A percentile compares a stretch with the other conserved stretches of the same genome.
These are phyloP conservation scores for Dendrolimus houi DNA, from an alignment of 2,888 invertebrate genomes.

Conservation along the genomic window DNA sequence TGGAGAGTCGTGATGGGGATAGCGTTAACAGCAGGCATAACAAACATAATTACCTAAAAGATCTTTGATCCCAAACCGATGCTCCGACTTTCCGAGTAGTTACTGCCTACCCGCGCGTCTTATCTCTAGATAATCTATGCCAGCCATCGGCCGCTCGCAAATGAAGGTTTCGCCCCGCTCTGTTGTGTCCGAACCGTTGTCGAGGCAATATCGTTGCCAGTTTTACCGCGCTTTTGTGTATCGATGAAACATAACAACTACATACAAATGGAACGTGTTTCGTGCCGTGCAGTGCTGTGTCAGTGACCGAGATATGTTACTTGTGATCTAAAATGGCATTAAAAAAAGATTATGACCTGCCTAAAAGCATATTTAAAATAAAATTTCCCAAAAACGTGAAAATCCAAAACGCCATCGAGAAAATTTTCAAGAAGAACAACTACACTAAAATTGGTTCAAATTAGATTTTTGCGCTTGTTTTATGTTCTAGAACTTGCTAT, in stretches of 20 bases:
- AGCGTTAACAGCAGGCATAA: no score
- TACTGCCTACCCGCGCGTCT: conserved; percentile 21
- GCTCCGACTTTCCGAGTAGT: not conserved
- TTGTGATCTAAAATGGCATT: conserved; percentile 62
- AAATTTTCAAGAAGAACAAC: conserved; percentile 63
- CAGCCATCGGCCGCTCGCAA: conserved; percentile 36
- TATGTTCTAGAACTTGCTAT: conserved; percentile 13
- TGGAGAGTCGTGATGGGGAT: no score
- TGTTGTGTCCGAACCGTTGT: conserved; percentile 66
- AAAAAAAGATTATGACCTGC: conserved; percentile 65
- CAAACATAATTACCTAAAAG: no score
- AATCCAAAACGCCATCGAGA: conserved; percentile 59
- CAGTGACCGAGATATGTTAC: conserved; percentile 55
- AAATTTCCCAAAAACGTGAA: conserved; percentile 49
- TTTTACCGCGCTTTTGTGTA: conserved; percentile 27
- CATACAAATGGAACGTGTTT: conserved; percentile 11
- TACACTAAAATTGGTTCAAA: conserved; percentile 70
- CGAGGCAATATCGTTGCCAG: conserved; percentile 47
- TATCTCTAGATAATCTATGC: conserved; percentile 36
- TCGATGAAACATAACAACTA: conserved; percentile 27
- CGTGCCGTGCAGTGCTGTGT: conserved; percentile 45
- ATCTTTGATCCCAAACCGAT: not conserved
- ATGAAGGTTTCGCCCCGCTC: conserved; percentile 40
- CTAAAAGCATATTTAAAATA: conserved; percentile 58
- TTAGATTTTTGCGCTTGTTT: conserved; percentile 20